Evolutionary conservation across 2,888 invertebrate genomes (phyloP).

Genomic region (Tetragonisca angustula): DNA sequence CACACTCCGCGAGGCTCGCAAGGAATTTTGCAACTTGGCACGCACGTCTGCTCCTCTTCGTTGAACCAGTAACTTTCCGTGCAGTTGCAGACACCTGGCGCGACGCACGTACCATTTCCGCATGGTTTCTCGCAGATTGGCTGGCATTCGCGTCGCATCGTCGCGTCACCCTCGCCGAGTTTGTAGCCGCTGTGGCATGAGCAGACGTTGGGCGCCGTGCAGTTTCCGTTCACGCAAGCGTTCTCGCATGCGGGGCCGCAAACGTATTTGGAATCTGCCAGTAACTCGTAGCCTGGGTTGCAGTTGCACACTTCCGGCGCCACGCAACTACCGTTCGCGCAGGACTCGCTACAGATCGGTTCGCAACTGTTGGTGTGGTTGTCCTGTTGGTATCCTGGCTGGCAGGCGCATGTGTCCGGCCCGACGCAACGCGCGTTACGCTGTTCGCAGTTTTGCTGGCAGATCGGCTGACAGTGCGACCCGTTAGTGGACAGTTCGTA

Average conservation of each 20-base stretch:
- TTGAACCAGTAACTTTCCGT: constrained; percentile 63
- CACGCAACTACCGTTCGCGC: constrained; percentile 72
- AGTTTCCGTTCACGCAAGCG: constrained; percentile 83
- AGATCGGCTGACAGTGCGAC: constrained; percentile 33
- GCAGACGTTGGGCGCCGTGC: constrained; percentile 83
- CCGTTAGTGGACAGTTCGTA: background rate
- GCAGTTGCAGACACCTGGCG: constrained; percentile 74
- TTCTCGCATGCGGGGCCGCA: constrained; percentile 78
- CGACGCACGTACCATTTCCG: constrained; percentile 69
- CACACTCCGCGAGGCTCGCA: constrained; percentile 78
- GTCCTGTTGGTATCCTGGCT: constrained; percentile 66
- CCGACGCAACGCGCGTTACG: constrained; percentile 21
- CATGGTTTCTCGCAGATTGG: constrained; percentile 79
- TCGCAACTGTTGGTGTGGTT: constrained; percentile 76
- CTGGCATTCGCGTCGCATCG: constrained; percentile 70
- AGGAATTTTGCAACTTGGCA: constrained; percentile 38
- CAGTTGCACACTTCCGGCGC: constrained; percentile 72
- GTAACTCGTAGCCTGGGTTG: constrained; percentile 82
- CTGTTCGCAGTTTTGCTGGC: constrained; percentile 24
- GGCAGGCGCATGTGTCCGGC: constrained; percentile 37
- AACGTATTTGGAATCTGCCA: constrained; percentile 60
- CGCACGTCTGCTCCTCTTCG: background rate
- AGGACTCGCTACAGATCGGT: constrained; percentile 80
- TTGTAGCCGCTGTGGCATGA: constrained; percentile 83
- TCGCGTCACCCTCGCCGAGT: constrained; percentile 60